These are phyloP conservation scores for Malurus melanocephalus DNA, from an alignment of 2,113 vertebrate species.

Conservation along the genomic window DNA sequence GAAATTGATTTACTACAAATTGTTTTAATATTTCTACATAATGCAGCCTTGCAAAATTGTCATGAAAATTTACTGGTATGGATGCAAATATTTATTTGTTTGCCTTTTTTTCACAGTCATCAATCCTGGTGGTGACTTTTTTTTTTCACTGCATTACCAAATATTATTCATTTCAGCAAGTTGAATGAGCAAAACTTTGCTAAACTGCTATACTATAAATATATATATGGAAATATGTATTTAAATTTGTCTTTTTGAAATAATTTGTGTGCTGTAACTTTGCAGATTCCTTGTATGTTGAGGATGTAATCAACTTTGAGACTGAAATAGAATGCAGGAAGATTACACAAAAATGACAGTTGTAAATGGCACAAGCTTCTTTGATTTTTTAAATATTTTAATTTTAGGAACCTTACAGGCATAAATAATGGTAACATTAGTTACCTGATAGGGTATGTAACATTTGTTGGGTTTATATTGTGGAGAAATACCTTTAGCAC, in stretches of 20 bases:
- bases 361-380: background rate
- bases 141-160: background rate
- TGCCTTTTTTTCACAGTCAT: background rate
- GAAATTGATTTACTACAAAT: conserved; percentile 11
- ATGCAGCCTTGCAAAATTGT: background rate
- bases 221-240: background rate
- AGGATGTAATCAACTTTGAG: background rate
- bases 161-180: background rate
- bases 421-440: background rate
- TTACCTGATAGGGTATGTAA: background rate
- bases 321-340: background rate
- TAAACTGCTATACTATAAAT: background rate
- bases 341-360: background rate
- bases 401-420: background rate
- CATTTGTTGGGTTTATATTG: background rate
- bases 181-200: background rate
- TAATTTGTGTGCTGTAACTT: background rate
- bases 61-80: background rate
- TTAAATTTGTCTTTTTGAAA: background rate
- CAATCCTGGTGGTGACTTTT: background rate
- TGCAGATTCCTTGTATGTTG: background rate
- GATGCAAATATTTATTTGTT: background rate
- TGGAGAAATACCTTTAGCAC: background rate
- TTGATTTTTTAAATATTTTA: background rate
- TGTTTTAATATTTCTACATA: conserved; percentile 1